Evolutionary conservation across 2,888 invertebrate species (phyloP).

Genomic region (Papilio demoleus): DNA sequence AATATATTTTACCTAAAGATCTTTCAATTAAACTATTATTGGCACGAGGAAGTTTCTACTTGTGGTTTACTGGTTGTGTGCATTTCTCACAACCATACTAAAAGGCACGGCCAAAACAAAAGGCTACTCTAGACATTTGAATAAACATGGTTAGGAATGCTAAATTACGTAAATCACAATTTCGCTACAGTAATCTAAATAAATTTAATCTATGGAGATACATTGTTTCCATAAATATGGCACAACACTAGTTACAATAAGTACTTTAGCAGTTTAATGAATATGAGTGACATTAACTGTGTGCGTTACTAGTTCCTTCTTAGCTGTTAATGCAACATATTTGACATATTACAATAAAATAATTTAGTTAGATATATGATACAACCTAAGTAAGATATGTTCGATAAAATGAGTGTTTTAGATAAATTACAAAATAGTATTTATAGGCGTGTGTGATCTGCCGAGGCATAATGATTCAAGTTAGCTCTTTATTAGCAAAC

Average conservation of each 20-base stretch:
- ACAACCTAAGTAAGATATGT: background rate
- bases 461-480: too few relatives aligned
- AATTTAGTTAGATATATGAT: background rate
- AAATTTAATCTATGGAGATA: conserved; percentile 13
- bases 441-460: too few relatives aligned
- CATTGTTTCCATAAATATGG: conserved; percentile 13
- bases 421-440: background rate
- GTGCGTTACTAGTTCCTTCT: conserved; percentile 2
- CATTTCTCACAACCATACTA: conserved; percentile 27
- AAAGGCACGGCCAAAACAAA: conserved; percentile 24
- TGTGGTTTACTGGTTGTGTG: background rate
- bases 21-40: background rate
- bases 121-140: background rate
- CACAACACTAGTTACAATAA: conserved; percentile 11
- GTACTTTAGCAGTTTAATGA: conserved; percentile 29
- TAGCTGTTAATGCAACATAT: background rate
- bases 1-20: background rate
- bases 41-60: conserved; percentile 13
- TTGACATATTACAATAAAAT: background rate
- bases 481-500: conserved; percentile 27
- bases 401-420: background rate
- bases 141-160: conserved; percentile 16
- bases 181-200: conserved; percentile 13
- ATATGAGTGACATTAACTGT: background rate
- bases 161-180: conserved; percentile 20